A percentile compares a stretch with the other conserved stretches of the same genome.
Evolutionary conservation across 2,797 vertebrate species (phyloP).

Genomic region (Hydrocynus forskahlii): DNA sequence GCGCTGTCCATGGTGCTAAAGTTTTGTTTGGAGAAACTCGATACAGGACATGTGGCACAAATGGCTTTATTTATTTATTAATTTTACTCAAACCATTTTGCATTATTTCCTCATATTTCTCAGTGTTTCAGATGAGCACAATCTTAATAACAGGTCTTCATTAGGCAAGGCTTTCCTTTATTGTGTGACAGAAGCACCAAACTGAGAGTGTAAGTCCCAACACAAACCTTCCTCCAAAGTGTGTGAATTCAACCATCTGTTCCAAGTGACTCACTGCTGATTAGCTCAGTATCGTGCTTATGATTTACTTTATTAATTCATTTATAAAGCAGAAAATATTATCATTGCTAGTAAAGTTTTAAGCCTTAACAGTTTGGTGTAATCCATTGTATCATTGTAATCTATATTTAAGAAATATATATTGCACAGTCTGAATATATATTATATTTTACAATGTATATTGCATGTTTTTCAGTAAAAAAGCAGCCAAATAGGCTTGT

Average conservation of each 20-base stretch:
- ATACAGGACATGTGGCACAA: background rate
- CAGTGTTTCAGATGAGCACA: background rate
- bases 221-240: background rate
- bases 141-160: background rate
- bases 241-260: constrained; percentile 22
- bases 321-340: background rate
- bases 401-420: no score
- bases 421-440: no score
- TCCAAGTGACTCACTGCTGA: background rate
- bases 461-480: no score
- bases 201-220: constrained; percentile 9
- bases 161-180: background rate
- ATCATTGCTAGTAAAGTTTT: background rate
- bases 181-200: constrained; percentile 1
- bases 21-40: background rate
- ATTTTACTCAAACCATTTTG: background rate
- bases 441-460: no score
- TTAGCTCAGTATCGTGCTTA: background rate
- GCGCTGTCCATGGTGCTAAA: background rate
- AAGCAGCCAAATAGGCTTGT: no score
- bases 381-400: no score
- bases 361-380: background rate
- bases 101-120: background rate
- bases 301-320: background rate
- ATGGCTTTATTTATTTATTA: background rate